A percentile compares a stretch with the other conserved stretches of the same genome.
These are phyloP conservation scores for Rhombomys opimus DNA, from an alignment of 2,113 vertebrate genomes.

Conservation along the genomic window DNA sequence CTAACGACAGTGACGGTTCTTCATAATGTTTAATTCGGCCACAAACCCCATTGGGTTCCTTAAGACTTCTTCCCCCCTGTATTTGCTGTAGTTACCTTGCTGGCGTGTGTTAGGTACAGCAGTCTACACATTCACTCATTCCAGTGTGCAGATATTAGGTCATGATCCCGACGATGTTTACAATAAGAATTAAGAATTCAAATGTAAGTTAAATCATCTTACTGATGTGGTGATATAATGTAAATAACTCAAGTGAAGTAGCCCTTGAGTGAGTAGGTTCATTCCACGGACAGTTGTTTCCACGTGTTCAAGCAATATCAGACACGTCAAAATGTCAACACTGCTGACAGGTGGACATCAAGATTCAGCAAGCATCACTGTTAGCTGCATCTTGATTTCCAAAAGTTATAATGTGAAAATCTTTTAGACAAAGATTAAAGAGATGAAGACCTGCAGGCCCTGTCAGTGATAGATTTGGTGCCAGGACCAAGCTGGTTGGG, in stretches of 20 bases:
- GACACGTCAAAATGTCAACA: neutral
- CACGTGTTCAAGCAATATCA: neutral
- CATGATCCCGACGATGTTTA: neutral
- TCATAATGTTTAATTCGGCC: neutral
- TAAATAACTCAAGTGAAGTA: neutral
- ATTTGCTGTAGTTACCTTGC: neutral
- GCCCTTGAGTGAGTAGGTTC: neutral
- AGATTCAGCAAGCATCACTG: neutral
- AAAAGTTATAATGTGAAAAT: neutral
- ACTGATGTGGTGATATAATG: neutral
- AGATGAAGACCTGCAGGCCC: neutral
- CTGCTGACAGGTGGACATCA: neutral
- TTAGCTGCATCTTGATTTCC: neutral
- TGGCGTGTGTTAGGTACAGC: neutral
- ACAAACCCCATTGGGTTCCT: neutral
- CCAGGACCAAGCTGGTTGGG: neutral
- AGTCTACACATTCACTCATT: neutral
- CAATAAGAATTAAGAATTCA: conserved; percentile 35
- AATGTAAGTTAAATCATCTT: neutral
- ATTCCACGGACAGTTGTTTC: neutral
- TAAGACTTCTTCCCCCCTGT: neutral
- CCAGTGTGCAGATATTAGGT: neutral
- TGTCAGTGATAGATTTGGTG: neutral
- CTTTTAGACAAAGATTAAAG: neutral
- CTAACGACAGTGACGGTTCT: neutral